Evolutionary conservation across 1,140 invertebrate genomes (phyloP), one percentile per base, ranked within the genome.

Genomic region (Oppia nitens): DNA sequence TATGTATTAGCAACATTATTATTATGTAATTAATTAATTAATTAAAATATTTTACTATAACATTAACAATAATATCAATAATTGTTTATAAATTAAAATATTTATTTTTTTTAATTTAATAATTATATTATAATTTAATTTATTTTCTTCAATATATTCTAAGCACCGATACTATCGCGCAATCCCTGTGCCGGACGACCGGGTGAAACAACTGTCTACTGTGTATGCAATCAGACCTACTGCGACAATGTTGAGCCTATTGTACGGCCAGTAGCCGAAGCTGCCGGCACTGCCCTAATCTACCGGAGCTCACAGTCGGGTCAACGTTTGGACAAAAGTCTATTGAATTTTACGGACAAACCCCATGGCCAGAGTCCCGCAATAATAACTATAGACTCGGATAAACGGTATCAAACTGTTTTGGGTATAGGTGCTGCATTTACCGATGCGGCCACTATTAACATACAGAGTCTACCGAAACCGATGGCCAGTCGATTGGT

Each of bases 401-500:
- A 32, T 24, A 27, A 64, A n/a, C 63, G 25, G n/a, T 66, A 64
- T 59, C 73, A 78, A 65, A 70, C 61, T n/a, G 70, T 79, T 20
- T 60, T 79, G 54, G 89, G 89, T 0, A 92, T 88, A 68, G 89
- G 89, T 0, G 87, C 84, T 17, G 83, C 88, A 1, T 86, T 91
- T 61, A 93, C 88, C 0, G 90, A 93, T 69, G 72, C 88, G 0
- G 79, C 83, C 1, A 81, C 79, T 0, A 80, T 87, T 17, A 83
- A 91, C 64, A 79, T 88, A 59, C 72, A 73, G 1, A 77, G 70
- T 3, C 71, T 89, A 11, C 74, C 77, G 3, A 45, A 68, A 12
- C 58, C 63, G 1, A 64, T 80, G 1, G 78, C 81, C 66, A 69
- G 79, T 26, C 71, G 78, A 47, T 65, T 65, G 2, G 20, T 63